Base-by-base conservation (phyloP, 2,888 invertebrate genomes). In the Mimachlamys varia region DNA sequence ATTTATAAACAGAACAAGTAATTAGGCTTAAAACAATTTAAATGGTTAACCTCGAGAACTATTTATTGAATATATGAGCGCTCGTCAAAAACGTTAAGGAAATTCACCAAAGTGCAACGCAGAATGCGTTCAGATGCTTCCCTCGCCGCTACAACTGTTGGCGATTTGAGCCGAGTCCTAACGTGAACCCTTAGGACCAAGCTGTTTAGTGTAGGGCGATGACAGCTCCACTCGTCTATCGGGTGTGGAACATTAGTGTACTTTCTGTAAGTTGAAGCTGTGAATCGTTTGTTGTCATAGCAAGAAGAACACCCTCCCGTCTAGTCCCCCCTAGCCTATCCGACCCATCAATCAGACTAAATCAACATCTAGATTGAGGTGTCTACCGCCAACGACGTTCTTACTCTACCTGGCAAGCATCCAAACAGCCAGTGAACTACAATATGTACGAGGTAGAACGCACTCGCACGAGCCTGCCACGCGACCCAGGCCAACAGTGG, bases 401-500 rank as follows among this genome's bases (percentile, higher is more conserved):
- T 62, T 62, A 62, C 62, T 5, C 62, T 62, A 62, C 22, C 62
- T 62, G 62, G 62, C 62, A 62, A 22, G n/a, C 10, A 62, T 62
- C 62, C 62, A 62, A 22, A 62, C 22, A 62, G 22, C n/a, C 4
- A 1, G 62, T 62, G n/a, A 62, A 62, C 62, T 53, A 53, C 12
- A 53, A 15, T 53, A 44, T 44, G 12, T 53, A 53, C 15, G 53
- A 53, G 53, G 15, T 53, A 5, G 62, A 0, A 62, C 62, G 62
- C 62, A 62, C 62, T 62, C n/a, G 62, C 62, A 62, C 62, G 62
- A 62, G 62, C 62, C 62, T 4, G 62, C 62, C 62, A 62, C 62
- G 62, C 62, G 62, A 62, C 62, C 62, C 62, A 62, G 62, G 22
- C 62, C 17, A 22, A 22, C 62, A 62, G 62, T 62, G 62, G 62